Evolutionary conservation across 2,113 vertebrate species (phyloP).

Genomic region (Thunnus thynnus): DNA sequence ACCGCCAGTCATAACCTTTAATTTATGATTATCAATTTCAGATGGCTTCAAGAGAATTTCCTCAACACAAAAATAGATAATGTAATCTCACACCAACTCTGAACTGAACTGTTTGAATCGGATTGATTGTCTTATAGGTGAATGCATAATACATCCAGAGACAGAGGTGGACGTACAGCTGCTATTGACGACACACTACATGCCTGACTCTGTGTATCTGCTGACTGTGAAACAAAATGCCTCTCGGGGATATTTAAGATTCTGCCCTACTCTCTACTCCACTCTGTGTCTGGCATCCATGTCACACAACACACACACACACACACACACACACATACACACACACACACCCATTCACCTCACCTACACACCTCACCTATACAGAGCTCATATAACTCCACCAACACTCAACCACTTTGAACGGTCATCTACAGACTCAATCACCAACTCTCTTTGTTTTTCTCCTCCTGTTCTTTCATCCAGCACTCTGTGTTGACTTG

Average conservation of each 20-base stretch:
- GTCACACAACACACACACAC: constrained; percentile 51
- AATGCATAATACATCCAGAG: background rate
- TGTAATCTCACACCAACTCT: background rate
- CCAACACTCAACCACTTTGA: constrained; percentile 9
- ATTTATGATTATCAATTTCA: constrained; percentile 20
- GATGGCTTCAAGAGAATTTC: background rate
- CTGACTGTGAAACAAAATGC: constrained; percentile 66
- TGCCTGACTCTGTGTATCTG: constrained; percentile 51
- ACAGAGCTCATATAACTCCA: constrained; percentile 38
- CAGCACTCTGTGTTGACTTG: constrained; percentile 44
- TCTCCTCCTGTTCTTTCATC: constrained; percentile 45
- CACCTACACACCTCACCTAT: constrained; percentile 48
- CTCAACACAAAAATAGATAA: background rate
- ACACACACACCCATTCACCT: constrained; percentile 20
- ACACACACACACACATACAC: constrained; percentile 39
- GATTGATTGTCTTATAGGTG: constrained; percentile 31
- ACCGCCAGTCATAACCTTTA: too few relatives aligned
- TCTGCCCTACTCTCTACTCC: constrained; percentile 51
- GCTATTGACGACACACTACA: constrained; percentile 54
- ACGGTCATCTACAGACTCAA: constrained; percentile 41
- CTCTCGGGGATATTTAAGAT: constrained; percentile 71
- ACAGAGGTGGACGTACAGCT: constrained; percentile 25
- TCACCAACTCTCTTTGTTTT: constrained; percentile 46
- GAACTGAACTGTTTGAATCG: background rate
- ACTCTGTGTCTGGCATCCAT: constrained; percentile 53